Evolutionary conservation across 2,888 invertebrate genomes (phyloP).

Genomic region (Melanostoma scalare): DNA sequence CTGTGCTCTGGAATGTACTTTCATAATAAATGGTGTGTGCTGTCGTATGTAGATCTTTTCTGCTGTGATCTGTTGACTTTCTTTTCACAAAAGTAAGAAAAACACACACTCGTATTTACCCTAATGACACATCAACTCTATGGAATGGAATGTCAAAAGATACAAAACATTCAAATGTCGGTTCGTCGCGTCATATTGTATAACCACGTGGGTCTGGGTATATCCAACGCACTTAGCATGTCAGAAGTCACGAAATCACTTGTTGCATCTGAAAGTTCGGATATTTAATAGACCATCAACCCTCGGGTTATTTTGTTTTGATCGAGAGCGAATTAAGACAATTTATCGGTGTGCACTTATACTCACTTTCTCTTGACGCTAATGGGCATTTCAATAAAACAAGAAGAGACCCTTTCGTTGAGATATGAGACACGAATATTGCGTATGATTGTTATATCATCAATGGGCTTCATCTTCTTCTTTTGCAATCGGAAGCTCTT

Average conservation of each 20-base stretch:
- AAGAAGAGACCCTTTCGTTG: background rate
- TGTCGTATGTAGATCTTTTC: background rate
- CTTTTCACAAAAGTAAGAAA: constrained; percentile 32
- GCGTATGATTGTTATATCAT: constrained; percentile 12
- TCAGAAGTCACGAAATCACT: constrained; percentile 55
- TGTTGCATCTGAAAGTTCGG: constrained; percentile 15
- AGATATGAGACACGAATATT: background rate
- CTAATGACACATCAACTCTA: constrained; percentile 26
- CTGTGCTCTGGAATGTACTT: background rate
- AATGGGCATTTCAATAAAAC: constrained; percentile 8
- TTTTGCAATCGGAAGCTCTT: constrained; percentile 4
- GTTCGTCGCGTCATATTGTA: constrained; percentile 25
- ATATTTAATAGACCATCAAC: constrained; percentile 28
- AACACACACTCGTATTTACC: constrained; percentile 25
- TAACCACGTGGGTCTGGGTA: constrained; percentile 16
- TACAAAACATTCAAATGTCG: constrained; percentile 21
- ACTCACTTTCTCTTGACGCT: constrained; percentile 21
- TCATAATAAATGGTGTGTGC: background rate
- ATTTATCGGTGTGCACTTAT: constrained; percentile 23
- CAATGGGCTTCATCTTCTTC: constrained; percentile 1
- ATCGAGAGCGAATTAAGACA: constrained; percentile 54
- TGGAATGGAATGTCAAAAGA: constrained; percentile 59
- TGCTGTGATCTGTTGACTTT: constrained; percentile 41
- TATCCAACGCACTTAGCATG: constrained; percentile 45
- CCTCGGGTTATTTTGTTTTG: constrained; percentile 30